Base-by-base conservation (phyloP, 1,140 invertebrate genomes). In the Drosophila melanica region DNA sequence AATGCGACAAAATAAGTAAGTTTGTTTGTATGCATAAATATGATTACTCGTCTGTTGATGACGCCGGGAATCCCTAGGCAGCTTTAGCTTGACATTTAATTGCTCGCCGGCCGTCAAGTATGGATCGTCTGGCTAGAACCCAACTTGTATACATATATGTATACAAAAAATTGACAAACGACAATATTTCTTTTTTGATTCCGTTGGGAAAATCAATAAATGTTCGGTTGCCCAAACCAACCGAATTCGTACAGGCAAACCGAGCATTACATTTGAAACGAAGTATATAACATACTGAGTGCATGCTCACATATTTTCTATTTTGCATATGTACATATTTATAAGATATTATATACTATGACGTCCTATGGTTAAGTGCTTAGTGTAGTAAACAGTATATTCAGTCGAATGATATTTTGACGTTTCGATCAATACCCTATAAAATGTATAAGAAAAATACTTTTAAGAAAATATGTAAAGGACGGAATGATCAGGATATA, bases 31-130 rank as follows among this genome's bases (percentile, higher is more conserved):
- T 48, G 42, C 14, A 23, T n/a, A 62, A 66, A 23, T 59, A 45
- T 67, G 74, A 54, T 65, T 63, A 70, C 39, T 47, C 51, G 55
- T 77, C 53, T 77, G 66, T 37, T 57, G 63, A 66, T 86, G 82
- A 86, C 82, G 82, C 47, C 62, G 82, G 84, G 75, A 87, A 86
- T 81, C 62, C 82, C 82, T 60, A 10, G 57, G 50, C 60, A 77
- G 79, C 84, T 87, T 86, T 74, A 50, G 45, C 47, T 67, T 86
- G 82, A 64, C 82, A 82, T 62, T 76, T 73, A 72, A 82, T 77
- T 68, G 80, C 59, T 42, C 58, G 64, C 74, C 62, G 55, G 42
- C 68, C 45, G 62, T 82, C 79, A 78, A 62, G 55, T 64, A 23
- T 65, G 69, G 69, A 72, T 72, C 69, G 69, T 30, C 33, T 35